These are phyloP conservation scores for Drosophila navojoa DNA, from an alignment of 1,140 invertebrate genomes.

Conservation along the genomic window DNA sequence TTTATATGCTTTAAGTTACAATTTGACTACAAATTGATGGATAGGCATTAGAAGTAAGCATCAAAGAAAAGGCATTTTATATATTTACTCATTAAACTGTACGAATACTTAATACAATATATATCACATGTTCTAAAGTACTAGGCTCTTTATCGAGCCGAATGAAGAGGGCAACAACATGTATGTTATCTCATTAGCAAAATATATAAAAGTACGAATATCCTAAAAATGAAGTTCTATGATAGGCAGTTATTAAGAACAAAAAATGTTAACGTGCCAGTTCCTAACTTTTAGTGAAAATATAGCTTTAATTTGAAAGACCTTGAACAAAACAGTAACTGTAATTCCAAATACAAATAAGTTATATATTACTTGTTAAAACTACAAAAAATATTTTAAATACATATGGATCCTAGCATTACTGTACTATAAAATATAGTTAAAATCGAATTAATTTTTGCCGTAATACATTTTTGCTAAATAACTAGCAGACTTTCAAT, in stretches of 20 bases:
- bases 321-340: neutral
- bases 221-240: no score
- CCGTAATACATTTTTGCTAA: conserved; percentile 19
- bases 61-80: neutral
- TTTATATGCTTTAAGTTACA: neutral
- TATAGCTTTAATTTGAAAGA: neutral
- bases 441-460: conserved; percentile 18
- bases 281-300: neutral
- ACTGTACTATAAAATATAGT: conserved; percentile 8
- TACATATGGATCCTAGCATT: conserved; percentile 5
- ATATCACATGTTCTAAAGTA: conserved; percentile 53
- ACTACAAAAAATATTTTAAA: neutral
- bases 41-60: neutral
- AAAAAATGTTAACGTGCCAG: no score
- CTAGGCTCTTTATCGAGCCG: conserved; percentile 12
- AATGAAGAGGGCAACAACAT: conserved; percentile 11
- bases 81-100: conserved; percentile 1
- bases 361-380: conserved; percentile 1
- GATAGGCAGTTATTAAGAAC: neutral
- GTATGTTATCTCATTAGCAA: neutral
- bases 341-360: neutral
- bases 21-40: neutral
- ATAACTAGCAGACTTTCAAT: conserved; percentile 32
- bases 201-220: no score
- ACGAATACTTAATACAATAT: conserved; percentile 40